Evolutionary conservation across 2,888 invertebrate species (phyloP).

Genomic region (Cryptophagus acutangulus): DNA sequence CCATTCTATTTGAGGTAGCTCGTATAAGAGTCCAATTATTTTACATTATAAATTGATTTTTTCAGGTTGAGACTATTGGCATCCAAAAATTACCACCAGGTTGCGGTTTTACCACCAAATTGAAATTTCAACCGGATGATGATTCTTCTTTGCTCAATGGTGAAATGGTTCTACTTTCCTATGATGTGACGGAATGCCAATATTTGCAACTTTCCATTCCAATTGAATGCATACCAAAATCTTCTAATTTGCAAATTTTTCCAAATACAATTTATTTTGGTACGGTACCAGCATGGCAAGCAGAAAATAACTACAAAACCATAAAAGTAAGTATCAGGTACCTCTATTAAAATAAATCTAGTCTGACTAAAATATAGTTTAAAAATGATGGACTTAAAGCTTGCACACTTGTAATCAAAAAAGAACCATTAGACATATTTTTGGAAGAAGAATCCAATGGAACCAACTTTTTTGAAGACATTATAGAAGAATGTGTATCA

Average conservation of each 20-base stretch:
- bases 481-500: constrained; percentile 18
- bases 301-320: constrained; percentile 14
- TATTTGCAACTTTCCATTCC: constrained; percentile 19
- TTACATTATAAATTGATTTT: constrained; percentile 8
- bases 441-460: constrained; percentile 5
- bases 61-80: constrained; percentile 21
- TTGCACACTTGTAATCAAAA: constrained; percentile 20
- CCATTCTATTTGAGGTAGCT: background rate
- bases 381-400: constrained; percentile 19
- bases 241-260: constrained; percentile 19
- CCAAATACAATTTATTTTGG: constrained; percentile 25
- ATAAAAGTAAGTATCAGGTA: constrained; percentile 23
- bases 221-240: constrained; percentile 21
- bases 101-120: constrained; percentile 15
- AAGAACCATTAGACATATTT: constrained; percentile 8
- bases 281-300: constrained; percentile 24
- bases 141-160: constrained; percentile 16
- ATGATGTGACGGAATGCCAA: constrained; percentile 14
- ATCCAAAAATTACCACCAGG: constrained; percentile 25
- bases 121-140: constrained; percentile 20
- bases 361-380: too few relatives aligned
- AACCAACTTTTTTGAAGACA: too few relatives aligned
- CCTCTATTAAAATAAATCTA: too few relatives aligned
- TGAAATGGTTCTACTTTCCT: constrained; percentile 21
- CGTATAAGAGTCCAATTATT: background rate